A percentile compares a stretch with the other conserved stretches of the same genome.
Conservation (phyloP, 2,113 vertebrate genomes). For the Etheostoma spectabile region DNA sequence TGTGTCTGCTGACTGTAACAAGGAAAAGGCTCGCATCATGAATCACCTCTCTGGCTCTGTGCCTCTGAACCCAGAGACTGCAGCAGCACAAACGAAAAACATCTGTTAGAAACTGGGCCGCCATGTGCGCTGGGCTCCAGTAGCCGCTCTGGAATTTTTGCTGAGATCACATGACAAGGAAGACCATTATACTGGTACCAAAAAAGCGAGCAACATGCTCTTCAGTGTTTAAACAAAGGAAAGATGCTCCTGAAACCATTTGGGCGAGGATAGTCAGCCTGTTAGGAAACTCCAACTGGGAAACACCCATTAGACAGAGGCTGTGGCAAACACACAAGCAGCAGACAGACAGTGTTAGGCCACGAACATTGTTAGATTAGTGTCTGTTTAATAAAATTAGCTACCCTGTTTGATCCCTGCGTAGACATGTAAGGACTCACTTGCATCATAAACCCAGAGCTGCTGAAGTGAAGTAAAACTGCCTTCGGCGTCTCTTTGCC, state of each 20-base stretch:
- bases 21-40: conserved; percentile 77
- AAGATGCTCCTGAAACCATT: conserved; percentile 34
- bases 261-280: conserved; percentile 19
- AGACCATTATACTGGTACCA: conserved; percentile 61
- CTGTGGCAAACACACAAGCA: background rate
- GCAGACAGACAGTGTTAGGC: conserved; percentile 24
- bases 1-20: conserved; percentile 70
- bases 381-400: conserved; percentile 41
- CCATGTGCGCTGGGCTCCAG: conserved; percentile 77
- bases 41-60: conserved; percentile 81
- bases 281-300: conserved; percentile 19
- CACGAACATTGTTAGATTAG: conserved; percentile 28
- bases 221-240: conserved; percentile 48
- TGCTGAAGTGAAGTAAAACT: conserved; percentile 9
- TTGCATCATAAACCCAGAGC: conserved; percentile 29
- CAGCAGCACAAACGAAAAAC: conserved; percentile 84
- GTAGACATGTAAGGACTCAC: conserved; percentile 4
- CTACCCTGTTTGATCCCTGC: conserved; percentile 34
- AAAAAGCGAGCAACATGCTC: conserved; percentile 45
- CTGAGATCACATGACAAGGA: conserved; percentile 78
- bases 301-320: conserved; percentile 43
- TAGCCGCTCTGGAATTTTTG: conserved; percentile 77
- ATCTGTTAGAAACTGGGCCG: conserved; percentile 78
- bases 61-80: conserved; percentile 69
- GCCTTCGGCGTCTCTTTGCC: conserved; percentile 16